Evolutionary conservation across 2,888 invertebrate genomes (phyloP).

Genomic region (Clepsis dumicolana): DNA sequence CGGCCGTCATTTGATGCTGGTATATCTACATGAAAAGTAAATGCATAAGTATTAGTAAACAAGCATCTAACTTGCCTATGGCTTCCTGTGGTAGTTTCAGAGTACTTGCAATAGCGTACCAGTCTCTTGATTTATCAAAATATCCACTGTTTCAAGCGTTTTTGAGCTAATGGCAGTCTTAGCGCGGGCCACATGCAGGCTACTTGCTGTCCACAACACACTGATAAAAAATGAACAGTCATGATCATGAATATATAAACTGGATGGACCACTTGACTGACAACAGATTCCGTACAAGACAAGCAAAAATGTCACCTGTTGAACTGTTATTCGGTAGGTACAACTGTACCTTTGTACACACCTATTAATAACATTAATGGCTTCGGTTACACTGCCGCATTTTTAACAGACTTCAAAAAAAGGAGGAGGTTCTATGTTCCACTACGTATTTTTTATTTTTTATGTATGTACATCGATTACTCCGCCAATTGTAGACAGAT

Average conservation of each 20-base stretch:
- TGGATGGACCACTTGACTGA: not conserved
- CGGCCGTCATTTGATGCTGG: constrained; percentile 97
- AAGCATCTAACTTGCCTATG: not conserved
- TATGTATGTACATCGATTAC: too few species aligned
- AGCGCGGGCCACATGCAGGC: too few species aligned
- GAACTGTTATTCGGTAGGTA: not conserved
- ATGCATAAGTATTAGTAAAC: constrained; percentile 8
- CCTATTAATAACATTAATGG: not conserved
- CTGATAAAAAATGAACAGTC: not conserved
- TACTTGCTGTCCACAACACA: not conserved
- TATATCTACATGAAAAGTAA: constrained; percentile 88
- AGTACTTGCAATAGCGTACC: too few species aligned
- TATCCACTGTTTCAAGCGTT: too few species aligned
- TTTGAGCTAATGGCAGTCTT: too few species aligned
- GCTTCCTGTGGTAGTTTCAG: too few species aligned
- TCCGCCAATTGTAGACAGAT: too few species aligned
- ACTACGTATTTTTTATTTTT: too few species aligned
- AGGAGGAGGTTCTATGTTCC: too few species aligned
- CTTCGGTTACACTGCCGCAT: not conserved
- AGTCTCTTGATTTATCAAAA: too few species aligned
- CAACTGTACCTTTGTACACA: not conserved
- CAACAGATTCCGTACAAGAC: not conserved
- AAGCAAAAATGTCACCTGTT: constrained; percentile 7
- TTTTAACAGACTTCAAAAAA: too few species aligned
- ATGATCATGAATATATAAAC: not conserved